Percentiles rank a stretch among this genome's conserved stretches.
Conservation (phyloP, 2,888 invertebrate species). For the Epiblema foenella region DNA sequence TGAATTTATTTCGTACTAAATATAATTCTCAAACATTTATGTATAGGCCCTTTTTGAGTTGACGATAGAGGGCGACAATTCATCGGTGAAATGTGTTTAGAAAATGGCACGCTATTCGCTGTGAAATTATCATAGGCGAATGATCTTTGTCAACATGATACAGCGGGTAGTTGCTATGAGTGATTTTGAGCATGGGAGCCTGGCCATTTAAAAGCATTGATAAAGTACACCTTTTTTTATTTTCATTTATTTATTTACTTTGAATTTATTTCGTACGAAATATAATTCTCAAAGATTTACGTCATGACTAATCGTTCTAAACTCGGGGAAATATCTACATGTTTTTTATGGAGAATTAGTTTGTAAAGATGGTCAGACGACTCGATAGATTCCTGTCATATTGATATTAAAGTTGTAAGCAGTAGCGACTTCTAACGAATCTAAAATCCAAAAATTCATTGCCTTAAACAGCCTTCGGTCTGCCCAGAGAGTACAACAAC, state of each 20-base stretch:
- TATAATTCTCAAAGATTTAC: neutral
- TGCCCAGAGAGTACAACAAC: too few relatives aligned
- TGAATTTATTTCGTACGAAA: too few relatives aligned
- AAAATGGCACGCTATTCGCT: slow-evolving; percentile 1
- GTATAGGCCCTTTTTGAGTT: slow-evolving; percentile 1
- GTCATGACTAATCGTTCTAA: neutral
- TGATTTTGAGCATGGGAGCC: too few relatives aligned
- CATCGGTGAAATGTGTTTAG: slow-evolving; percentile 18
- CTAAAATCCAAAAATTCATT: too few relatives aligned
- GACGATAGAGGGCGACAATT: slow-evolving; percentile 13
- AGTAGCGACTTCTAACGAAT: too few relatives aligned
- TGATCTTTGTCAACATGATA: neutral
- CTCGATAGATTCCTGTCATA: neutral
- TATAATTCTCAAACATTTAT: neutral
- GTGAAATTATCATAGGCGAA: neutral
- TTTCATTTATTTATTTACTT: too few relatives aligned
- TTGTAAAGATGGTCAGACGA: neutral
- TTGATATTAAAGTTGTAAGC: neutral
- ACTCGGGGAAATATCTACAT: neutral
- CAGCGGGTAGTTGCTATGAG: too few relatives aligned
- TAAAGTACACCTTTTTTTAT: too few relatives aligned
- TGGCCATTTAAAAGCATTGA: too few relatives aligned
- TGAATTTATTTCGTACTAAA: too few relatives aligned
- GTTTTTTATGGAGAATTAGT: too few relatives aligned
- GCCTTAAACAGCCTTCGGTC: too few relatives aligned